These are phyloP conservation scores for Ibycter americanus DNA, from an alignment of 2,797 vertebrate species.

Conservation along the genomic window DNA sequence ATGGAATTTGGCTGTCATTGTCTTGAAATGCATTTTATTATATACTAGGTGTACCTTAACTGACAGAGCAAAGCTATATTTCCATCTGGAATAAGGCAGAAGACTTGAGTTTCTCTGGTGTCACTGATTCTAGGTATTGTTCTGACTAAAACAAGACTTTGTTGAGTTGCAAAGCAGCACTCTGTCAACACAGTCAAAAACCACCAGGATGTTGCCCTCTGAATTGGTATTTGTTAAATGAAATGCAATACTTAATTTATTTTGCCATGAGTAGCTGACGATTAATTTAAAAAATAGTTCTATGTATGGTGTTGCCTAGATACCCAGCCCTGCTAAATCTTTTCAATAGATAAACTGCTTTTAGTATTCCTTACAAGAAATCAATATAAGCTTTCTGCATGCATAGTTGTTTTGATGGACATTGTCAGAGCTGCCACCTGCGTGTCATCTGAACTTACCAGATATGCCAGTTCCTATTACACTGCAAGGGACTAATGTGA, in stretches of 20 bases:
- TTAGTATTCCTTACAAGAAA: background rate
- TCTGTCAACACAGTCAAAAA: background rate
- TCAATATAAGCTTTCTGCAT: background rate
- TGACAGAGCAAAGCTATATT: background rate
- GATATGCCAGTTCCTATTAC: background rate
- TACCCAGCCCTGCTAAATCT: background rate
- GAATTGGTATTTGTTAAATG: background rate
- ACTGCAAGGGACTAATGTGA: background rate
- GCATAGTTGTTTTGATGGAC: background rate
- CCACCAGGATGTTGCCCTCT: background rate
- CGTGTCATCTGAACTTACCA: background rate
- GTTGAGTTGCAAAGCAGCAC: background rate
- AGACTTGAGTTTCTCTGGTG: background rate
- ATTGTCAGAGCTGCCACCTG: background rate
- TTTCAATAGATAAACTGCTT: background rate
- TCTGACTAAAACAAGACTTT: slow-evolving; percentile 5
- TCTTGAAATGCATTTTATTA: slow-evolving; percentile 6
- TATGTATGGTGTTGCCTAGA: background rate
- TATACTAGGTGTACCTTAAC: background rate
- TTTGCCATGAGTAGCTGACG: background rate
- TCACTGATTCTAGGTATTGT: background rate
- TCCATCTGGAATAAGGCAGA: background rate
- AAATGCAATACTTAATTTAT: background rate
- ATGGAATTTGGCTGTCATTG: background rate
- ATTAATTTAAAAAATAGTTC: background rate